Evolutionary conservation across 2,888 invertebrate genomes (phyloP), one percentile per base, ranked within the genome.

Genomic region (Papilio gigon): DNA sequence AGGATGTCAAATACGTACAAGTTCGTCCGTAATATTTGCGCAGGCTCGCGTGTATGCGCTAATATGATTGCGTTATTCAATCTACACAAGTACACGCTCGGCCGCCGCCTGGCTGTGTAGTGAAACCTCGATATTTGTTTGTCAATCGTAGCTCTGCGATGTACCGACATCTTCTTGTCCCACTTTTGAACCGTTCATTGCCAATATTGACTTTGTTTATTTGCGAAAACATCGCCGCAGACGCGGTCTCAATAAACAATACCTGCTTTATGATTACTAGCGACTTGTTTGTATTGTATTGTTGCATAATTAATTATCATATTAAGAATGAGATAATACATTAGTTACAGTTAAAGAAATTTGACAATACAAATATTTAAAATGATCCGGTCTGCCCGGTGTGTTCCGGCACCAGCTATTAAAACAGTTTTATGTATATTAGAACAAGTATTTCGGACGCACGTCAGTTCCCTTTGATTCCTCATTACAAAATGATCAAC

Each of bases 191-290:
- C 53, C 25, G 53, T 53, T 27, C 27, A n/a, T 53, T n/a, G 53
- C 53, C 27, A 53, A 53, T 53, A 53, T 53, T 53, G 53, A n/a
- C 27, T 27, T 14, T 5, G 50, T 50, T 50, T 53, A 53, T 53
- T 53, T 53, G 53, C 25, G 14, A 53, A 27, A 25, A 27, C 53
- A 50, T 50, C 14, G 25, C 50, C 14, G 25, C 6, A 50, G 50
- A 50, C 50, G 25, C 22, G 14, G 53, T 27, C n/a, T 25, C 22
- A 53, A 53, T 53, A 53, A 25, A 53, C 14, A 27, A 27, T 12
- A 11, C 50, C 4, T 27, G 6, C 22, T 12, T 47, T 12, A 12
- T 20, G 11, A 44, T 40, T 40, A 50, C 5, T 14, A 14, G 50
- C 5, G 0, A 25, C 11, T 14, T 47, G 4, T 47, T 3, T 44